Conservation (phyloP, 2,888 invertebrate species). For the Sarcophaga variegata region DNA sequence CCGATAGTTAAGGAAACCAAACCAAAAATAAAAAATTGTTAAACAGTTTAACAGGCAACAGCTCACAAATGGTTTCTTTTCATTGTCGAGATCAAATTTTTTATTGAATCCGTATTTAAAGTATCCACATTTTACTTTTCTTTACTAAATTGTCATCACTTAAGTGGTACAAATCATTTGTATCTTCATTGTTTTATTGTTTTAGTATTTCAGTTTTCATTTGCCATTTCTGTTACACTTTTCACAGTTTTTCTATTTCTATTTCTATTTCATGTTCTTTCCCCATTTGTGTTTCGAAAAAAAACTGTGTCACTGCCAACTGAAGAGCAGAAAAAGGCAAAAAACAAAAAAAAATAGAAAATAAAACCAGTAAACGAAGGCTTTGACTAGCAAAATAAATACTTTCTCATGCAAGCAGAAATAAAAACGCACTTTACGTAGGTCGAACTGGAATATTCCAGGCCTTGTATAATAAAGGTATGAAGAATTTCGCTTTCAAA, state of each 20-base stretch:
- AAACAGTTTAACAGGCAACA: no score
- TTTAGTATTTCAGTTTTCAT: no score
- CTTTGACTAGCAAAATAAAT: constrained; percentile 48
- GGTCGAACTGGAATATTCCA: background rate
- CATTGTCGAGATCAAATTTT: no score
- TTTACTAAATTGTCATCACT: constrained; percentile 62
- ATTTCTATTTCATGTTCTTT: constrained; percentile 37
- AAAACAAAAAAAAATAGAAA: constrained; percentile 27
- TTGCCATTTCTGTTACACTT: background rate
- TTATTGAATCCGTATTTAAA: no score
- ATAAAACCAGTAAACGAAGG: constrained; percentile 23
- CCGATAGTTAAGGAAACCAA: no score
- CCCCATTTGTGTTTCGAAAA: background rate
- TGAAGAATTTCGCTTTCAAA: no score
- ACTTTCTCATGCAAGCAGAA: constrained; percentile 6
- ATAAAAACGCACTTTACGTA: constrained; percentile 55
- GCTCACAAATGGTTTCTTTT: no score
- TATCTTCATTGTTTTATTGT: no score
- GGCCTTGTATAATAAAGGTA: no score
- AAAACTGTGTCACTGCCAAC: constrained; percentile 66
- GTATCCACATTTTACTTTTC: constrained; percentile 32
- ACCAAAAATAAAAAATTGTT: no score
- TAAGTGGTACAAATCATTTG: constrained; percentile 42
- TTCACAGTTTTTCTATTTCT: constrained; percentile 3
- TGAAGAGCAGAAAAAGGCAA: background rate